Conservation (phyloP, 2,797 vertebrate species). For the Hoplostethus atlanticus region DNA sequence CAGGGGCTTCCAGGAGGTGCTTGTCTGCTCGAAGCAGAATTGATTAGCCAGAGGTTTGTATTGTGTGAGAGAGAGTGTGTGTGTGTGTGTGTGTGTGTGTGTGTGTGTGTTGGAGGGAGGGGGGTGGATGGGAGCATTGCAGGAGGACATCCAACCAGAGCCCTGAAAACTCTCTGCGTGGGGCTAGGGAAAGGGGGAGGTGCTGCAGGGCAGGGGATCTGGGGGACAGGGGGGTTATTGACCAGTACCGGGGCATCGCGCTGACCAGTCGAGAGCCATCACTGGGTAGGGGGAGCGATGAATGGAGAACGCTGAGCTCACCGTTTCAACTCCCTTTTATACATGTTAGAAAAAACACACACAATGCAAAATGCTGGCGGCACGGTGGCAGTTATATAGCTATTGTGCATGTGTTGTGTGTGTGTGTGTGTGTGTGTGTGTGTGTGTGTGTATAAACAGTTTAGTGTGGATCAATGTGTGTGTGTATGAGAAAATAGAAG, state of each 20-base stretch:
- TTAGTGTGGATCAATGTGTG: slow-evolving; percentile 30
- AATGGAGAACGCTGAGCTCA: slow-evolving; percentile 83
- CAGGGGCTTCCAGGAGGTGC: slow-evolving; percentile 59
- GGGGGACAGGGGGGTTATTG: slow-evolving; percentile 52
- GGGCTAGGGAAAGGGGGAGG: slow-evolving; percentile 16
- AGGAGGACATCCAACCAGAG: slow-evolving; percentile 41
- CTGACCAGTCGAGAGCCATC: slow-evolving; percentile 69
- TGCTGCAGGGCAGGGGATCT: slow-evolving; percentile 33
- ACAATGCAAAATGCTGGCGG: slow-evolving; percentile 81
- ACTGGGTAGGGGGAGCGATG: slow-evolving; percentile 51
- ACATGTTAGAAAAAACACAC: slow-evolving; percentile 81
- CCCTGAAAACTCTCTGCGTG: slow-evolving; percentile 57
- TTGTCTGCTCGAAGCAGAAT: slow-evolving; percentile 47
- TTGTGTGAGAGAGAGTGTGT: slow-evolving; percentile 37
- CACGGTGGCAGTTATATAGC: slow-evolving; percentile 67
- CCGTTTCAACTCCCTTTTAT: slow-evolving; percentile 76
- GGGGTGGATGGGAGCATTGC: neutral
- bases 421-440: slow-evolving; percentile 35
- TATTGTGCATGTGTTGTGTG: slow-evolving; percentile 65
- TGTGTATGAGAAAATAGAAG: neutral
- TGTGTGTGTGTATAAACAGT: slow-evolving; percentile 23
- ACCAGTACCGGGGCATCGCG: slow-evolving; percentile 46
- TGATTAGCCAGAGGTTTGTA: slow-evolving; percentile 70
- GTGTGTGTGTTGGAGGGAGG: neutral
- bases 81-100: slow-evolving; percentile 5